Conservation (phyloP, 30 jellyfish, hydroid and myxozoan species). For the Aurelia sp. region DNA sequence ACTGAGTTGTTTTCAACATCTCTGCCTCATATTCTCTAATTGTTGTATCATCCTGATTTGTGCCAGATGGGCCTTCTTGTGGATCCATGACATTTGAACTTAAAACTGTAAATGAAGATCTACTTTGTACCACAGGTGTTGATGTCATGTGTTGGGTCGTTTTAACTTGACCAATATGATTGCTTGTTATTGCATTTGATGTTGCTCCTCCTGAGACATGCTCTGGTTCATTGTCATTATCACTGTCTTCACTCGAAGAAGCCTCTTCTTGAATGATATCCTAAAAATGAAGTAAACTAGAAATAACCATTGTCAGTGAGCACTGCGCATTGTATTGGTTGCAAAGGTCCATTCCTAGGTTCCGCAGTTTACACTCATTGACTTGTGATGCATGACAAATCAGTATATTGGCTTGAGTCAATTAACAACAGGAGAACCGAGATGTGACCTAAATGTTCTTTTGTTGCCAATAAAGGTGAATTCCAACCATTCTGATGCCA, state of each 20-base stretch:
- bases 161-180: conserved; percentile 23
- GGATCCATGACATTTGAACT: conserved; percentile 57
- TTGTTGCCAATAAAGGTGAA: no score
- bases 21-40: neutral
- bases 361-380: no score
- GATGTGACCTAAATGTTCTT: no score
- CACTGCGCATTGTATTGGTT: no score
- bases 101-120: conserved; percentile 46
- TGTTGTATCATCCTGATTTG: neutral
- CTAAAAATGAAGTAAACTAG: no score
- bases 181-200: neutral
- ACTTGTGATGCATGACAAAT: no score
- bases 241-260: conserved; percentile 39
- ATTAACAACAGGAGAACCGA: no score
- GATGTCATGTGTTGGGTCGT: conserved; percentile 36
- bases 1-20: neutral
- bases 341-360: no score
- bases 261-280: neutral
- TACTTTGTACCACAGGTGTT: conserved; percentile 55
- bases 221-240: conserved; percentile 29
- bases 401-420: no score
- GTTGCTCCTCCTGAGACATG: neutral
- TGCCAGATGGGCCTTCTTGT: conserved; percentile 38
- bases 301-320: no score
- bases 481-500: no score